Evolutionary conservation across 2,113 vertebrate genomes (phyloP).

Genomic region (Atractosteus spatula): DNA sequence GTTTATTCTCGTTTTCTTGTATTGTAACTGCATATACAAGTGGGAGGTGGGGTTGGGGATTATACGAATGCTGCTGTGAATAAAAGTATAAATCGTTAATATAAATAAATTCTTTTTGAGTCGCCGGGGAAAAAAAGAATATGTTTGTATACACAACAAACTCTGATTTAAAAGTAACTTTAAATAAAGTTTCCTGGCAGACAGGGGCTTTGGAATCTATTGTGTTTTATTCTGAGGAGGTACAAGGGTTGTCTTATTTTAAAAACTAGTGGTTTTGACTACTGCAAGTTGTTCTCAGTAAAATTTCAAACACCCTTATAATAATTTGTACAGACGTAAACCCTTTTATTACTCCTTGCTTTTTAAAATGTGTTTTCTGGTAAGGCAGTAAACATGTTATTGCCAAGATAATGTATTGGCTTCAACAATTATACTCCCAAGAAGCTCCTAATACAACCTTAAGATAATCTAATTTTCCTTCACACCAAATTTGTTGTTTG

Average conservation of each 20-base stretch:
- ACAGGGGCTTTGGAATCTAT: conserved; percentile 4
- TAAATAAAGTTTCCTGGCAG: conserved; percentile 15
- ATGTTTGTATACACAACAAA: conserved; percentile 21
- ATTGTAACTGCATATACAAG: conserved; percentile 42
- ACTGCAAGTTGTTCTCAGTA: no score
- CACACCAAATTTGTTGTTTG: no score
- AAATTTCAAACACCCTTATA: no score
- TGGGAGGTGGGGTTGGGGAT: conserved; percentile 34
- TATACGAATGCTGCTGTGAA: conserved; percentile 67
- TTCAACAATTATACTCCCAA: no score
- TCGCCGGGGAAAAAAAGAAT: conserved; percentile 24
- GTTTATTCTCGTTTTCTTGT: conserved; percentile 36
- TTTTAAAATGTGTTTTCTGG: no score
- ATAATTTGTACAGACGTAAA: no score
- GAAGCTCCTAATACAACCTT: no score
- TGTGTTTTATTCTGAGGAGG: neutral
- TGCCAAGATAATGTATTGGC: no score
- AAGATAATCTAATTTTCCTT: no score
- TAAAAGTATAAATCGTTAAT: conserved; percentile 67
- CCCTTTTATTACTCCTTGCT: no score
- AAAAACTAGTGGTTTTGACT: no score
- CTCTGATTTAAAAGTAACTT: conserved; percentile 10
- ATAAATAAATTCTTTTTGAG: conserved; percentile 65
- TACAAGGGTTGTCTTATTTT: neutral
- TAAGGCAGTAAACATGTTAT: no score